A percentile compares a stretch with the other conserved stretches of the same genome.
Conservation (phyloP, 2,113 vertebrate species). For the Percina caprodes region DNA sequence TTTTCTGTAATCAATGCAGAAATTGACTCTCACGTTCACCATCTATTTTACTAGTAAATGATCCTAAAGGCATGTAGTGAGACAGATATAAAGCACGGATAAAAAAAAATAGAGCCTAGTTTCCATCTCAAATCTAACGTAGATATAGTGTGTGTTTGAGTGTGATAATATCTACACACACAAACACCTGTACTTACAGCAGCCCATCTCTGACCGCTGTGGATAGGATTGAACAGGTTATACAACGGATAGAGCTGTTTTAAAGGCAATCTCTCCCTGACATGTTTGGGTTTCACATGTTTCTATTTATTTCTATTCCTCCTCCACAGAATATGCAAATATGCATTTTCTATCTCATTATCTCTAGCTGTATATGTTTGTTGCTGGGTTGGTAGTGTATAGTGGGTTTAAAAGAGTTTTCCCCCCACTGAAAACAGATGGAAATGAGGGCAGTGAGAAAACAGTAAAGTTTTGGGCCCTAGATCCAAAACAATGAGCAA, state of each 20-base stretch:
- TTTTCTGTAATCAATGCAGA: not conserved
- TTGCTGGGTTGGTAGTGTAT: not conserved
- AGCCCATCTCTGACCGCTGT: not conserved
- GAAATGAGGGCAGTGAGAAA: not conserved
- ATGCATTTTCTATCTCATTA: not conserved
- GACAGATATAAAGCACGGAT: not conserved
- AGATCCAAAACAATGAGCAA: not conserved
- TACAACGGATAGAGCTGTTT: not conserved
- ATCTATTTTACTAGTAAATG: not conserved
- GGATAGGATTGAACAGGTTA: not conserved
- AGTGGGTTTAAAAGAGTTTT: not conserved
- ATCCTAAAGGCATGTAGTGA: not conserved
- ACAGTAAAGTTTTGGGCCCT: not conserved
- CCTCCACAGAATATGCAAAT: not conserved
- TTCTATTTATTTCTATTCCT: not conserved
- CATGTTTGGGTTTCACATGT: not conserved
- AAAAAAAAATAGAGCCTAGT: not conserved
- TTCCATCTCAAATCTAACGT: not conserved
- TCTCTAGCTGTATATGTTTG: not conserved
- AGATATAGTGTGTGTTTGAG: not conserved
- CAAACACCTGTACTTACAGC: not conserved
- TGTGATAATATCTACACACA: not conserved
- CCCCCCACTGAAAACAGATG: not conserved
- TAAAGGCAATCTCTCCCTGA: not conserved
- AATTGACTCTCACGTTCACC: constrained; percentile 6